Evolutionary conservation across 2,113 vertebrate genomes (phyloP), one percentile per base, ranked within the genome.

Genomic region (Orthonyx spaldingii): DNA sequence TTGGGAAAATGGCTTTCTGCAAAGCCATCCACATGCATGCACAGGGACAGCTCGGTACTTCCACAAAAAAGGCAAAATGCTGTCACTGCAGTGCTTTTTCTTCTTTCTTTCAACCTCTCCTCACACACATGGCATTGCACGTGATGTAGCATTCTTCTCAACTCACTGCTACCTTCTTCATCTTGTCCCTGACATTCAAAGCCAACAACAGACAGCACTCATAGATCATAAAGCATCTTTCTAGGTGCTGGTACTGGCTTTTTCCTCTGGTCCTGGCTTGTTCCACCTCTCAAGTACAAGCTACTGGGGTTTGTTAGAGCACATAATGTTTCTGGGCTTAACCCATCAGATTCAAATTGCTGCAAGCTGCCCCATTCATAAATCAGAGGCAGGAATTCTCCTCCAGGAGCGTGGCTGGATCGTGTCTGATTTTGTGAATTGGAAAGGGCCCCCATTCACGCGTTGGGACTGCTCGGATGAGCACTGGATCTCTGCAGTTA

Each of bases 191-290:
- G 61, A 56, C 61, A 47, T 70, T 84, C 72, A 84, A 61, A 78
- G 66, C 52, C 18, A 42, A 6, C 6, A 15, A 11, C 39, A 78
- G 21, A 32, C 47, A 75, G 55, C 56, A 75, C 47, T 42, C 53
- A 2, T 0, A 74, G 71, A 24, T 28, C 41, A 53, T 24, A 33
- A 44, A 78, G 23, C 39, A 19, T 20, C 24, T 27, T 78, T 78
- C 85, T 44, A 66, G 55, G 30, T 0, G 0, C 22, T 13, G 4
- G 5, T 44, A 10, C 32, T 16, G 77, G 16, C n/a, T 49, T 61
- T 33, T 52, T 10, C 35, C 28, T 71, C 46, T 39, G 27, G 1
- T 41, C 9, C n/a, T 19, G 75, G 16, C 28, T 37, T 35, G 7
- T 37, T 19, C 26, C 13, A 61, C 41, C 71, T 47, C 11, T 1